These are phyloP conservation scores for Hippocampus mohnikei DNA, from an alignment of 2,113 vertebrate species.

Conservation along the genomic window DNA sequence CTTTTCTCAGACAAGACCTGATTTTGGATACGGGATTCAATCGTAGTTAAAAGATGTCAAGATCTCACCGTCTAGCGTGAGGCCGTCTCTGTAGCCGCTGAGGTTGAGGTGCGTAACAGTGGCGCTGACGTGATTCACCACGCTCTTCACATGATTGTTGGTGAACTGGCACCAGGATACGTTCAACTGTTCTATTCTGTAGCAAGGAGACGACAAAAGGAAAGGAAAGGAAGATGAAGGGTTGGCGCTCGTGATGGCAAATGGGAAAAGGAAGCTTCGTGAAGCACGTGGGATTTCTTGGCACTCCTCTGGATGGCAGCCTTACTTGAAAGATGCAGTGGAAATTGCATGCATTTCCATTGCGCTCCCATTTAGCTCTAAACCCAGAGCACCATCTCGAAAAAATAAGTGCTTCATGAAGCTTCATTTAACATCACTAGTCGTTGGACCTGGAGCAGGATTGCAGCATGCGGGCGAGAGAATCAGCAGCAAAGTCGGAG, in stretches of 20 bases:
- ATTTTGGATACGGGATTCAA: neutral
- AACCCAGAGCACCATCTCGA: too few relatives aligned
- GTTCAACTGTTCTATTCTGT: conserved; percentile 83
- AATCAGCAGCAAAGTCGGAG: conserved; percentile 77
- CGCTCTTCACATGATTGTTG: conserved; percentile 74
- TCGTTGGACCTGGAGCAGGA: conserved; percentile 75
- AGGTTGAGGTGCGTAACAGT: conserved; percentile 82
- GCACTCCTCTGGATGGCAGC: too few relatives aligned
- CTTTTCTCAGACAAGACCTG: too few relatives aligned
- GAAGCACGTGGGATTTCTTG: too few relatives aligned
- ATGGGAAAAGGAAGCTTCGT: too few relatives aligned
- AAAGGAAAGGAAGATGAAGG: too few relatives aligned
- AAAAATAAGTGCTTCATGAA: too few relatives aligned
- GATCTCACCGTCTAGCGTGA: conserved; percentile 77
- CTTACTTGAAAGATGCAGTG: too few relatives aligned
- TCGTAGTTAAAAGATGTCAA: neutral
- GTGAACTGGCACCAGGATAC: conserved; percentile 89
- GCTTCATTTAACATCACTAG: too few relatives aligned
- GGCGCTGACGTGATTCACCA: conserved; percentile 69
- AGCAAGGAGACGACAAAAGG: neutral
- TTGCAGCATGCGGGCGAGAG: conserved; percentile 73
- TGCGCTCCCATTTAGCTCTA: too few relatives aligned
- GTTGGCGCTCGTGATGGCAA: too few relatives aligned
- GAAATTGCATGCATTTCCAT: too few relatives aligned
- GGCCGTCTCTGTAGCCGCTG: conserved; percentile 89